Base-by-base conservation (phyloP, 2,797 vertebrate species). In the Argentina silus region DNA sequence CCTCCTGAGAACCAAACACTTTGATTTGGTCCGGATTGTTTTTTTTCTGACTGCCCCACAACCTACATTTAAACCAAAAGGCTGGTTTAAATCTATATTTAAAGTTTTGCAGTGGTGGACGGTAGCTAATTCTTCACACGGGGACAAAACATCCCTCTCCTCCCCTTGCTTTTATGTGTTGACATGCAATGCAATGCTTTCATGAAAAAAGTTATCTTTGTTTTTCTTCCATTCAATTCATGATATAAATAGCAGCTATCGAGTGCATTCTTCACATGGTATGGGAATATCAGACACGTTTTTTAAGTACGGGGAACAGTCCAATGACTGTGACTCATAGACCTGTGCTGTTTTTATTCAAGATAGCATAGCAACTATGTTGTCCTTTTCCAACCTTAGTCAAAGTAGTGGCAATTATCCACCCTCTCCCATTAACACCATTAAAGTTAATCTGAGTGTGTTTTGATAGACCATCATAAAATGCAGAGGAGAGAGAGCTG, bases 321-420 rank as follows among this genome's bases (percentile, higher is more conserved):
- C 60, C 7, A 47, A 6, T 60, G 55, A 21, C 10, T 27, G n/a
- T 68, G 47, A 15, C 7, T 73, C 68, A 73, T 7, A 61, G 59
- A n/a, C 67, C 19, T 75, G 57, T 78, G 59, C 23, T 19, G 19
- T 14, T 69, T 76, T 42, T 73, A 71, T 79, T 55, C 69, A 77
- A 59, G 69, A 76, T n/a, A n/a, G n/a, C n/a, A 79, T 36, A 70
- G 72, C 69, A 83, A 81, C 86, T 64, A 87, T 79, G 72, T 51
- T 57, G 63, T 80, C 62, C 64, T 72, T 36, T 79, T 85, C 68
- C 74, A 82, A 82, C 80, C 69, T 59, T 81, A 77, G 50, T 64
- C 66, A 78, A 83, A 83, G 73, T 60, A 23, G 43, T 12, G 8
- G 27, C 79, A 83, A 88, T 91, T 91, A 86, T 85, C 79, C 48